Evolutionary conservation across 2,888 invertebrate species (phyloP).

Genomic region (Mesochorus sp.): DNA sequence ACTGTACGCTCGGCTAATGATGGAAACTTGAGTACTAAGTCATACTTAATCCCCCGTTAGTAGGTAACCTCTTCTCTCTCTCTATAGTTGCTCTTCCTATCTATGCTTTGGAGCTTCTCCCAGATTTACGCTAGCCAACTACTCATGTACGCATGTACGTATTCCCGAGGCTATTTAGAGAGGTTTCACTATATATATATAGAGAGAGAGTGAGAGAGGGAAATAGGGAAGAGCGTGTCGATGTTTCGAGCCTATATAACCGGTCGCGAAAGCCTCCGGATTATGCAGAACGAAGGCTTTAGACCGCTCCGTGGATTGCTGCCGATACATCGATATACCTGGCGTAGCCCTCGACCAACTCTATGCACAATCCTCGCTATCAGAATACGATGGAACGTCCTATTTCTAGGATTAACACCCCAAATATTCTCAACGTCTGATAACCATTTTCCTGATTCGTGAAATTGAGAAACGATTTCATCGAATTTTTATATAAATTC

Average conservation of each 20-base stretch:
- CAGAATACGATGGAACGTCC: constrained; percentile 19
- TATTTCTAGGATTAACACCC: constrained; percentile 5
- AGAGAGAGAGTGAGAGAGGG: too few relatives aligned
- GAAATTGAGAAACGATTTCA: too few relatives aligned
- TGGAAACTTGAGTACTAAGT: constrained; percentile 80
- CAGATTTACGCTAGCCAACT: constrained; percentile 42
- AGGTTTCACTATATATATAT: constrained; percentile 3
- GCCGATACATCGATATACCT: constrained; percentile 21
- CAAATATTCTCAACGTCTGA: constrained; percentile 1
- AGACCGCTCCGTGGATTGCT: constrained; percentile 68
- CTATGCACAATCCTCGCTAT: constrained; percentile 12
- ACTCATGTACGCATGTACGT: constrained; percentile 1
- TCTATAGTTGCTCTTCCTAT: constrained; percentile 23
- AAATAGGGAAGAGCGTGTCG: constrained; percentile 38
- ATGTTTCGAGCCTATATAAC: constrained; percentile 47
- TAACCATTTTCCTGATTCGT: too few relatives aligned
- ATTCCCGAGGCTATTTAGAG: constrained; percentile 11
- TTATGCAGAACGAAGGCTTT: constrained; percentile 74
- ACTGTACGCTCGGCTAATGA: constrained; percentile 74
- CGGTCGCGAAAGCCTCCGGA: constrained; percentile 62
- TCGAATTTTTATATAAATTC: too few relatives aligned
- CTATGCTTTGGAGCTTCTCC: constrained; percentile 40
- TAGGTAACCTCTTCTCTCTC: constrained; percentile 44
- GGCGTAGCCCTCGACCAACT: constrained; percentile 39
- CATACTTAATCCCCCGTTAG: constrained; percentile 76